Percentiles rank a stretch among this genome's conserved stretches.
Conservation (phyloP, 2,797 vertebrate genomes). For the Potorous gilbertii region DNA sequence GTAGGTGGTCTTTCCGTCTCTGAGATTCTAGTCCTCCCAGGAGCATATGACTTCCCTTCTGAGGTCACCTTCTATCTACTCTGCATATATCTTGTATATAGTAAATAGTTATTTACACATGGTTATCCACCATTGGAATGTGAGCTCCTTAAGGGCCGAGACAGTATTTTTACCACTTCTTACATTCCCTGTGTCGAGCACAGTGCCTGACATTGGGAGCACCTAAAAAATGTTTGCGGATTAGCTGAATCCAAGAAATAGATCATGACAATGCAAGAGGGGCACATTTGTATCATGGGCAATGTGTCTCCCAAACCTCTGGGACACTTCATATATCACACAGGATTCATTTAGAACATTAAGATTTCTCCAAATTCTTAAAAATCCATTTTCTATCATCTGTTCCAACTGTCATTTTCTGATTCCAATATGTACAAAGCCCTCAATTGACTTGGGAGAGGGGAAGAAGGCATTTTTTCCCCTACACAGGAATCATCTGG, state of each 20-base stretch:
- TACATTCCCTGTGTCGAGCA: not conserved
- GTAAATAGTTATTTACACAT: not conserved
- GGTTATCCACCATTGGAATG: not conserved
- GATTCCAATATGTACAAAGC: not conserved
- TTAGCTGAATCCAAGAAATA: not conserved
- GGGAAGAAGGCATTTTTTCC: not conserved
- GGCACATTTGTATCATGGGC: not conserved
- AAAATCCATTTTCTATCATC: slow-evolving; percentile 7
- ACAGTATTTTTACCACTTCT: not conserved
- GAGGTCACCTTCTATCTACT: not conserved
- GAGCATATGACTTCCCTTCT: not conserved
- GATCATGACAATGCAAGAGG: not conserved
- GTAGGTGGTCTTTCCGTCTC: not conserved
- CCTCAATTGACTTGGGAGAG: not conserved
- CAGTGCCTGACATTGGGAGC: not conserved
- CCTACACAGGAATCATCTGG: not conserved
- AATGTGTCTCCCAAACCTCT: not conserved
- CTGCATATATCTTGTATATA: not conserved
- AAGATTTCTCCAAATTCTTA: slow-evolving; percentile 26
- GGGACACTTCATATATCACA: not conserved
- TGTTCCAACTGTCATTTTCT: not conserved
- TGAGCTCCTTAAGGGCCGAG: not conserved
- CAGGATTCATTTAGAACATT: not conserved
- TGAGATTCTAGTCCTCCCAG: not conserved
- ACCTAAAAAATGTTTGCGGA: not conserved